Percentiles rank a stretch among this genome's conserved stretches.
These are phyloP conservation scores for Macheiramphus alcinus DNA, from an alignment of 2,113 vertebrate genomes.

Conservation along the genomic window DNA sequence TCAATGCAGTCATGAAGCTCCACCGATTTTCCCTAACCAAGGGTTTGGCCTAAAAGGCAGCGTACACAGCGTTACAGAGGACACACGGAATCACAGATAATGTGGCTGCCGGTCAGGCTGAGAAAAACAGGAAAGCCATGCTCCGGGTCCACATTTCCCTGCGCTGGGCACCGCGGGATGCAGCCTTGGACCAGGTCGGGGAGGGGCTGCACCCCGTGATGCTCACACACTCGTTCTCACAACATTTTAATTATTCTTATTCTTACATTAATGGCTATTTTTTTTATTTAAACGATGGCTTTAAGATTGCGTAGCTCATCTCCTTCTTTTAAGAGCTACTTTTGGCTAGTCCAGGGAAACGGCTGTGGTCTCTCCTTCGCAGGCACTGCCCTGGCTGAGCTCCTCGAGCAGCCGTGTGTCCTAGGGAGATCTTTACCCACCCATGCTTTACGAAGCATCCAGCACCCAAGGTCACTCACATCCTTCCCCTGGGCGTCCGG, in stretches of 20 bases:
- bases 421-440: neutral
- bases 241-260: neutral
- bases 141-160: neutral
- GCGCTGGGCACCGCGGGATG: rapidly evolving
- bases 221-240: rapidly evolving
- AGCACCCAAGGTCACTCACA: neutral
- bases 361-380: rapidly evolving
- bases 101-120: neutral
- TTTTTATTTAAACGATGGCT: neutral
- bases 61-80: rapidly evolving
- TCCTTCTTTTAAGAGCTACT: neutral
- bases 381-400: neutral
- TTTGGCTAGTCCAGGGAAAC: neutral
- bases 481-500: rapidly evolving
- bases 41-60: neutral
- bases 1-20: neutral
- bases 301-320: neutral
- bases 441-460: neutral
- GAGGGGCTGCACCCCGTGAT: neutral
- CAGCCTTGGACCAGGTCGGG: neutral
- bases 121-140: neutral
- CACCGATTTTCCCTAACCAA: neutral
- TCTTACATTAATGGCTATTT: too few relatives aligned
- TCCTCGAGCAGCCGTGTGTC: rapidly evolving
- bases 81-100: neutral